Evolutionary conservation across 2,888 invertebrate species (phyloP).

Genomic region (Clepsis dumicolana): DNA sequence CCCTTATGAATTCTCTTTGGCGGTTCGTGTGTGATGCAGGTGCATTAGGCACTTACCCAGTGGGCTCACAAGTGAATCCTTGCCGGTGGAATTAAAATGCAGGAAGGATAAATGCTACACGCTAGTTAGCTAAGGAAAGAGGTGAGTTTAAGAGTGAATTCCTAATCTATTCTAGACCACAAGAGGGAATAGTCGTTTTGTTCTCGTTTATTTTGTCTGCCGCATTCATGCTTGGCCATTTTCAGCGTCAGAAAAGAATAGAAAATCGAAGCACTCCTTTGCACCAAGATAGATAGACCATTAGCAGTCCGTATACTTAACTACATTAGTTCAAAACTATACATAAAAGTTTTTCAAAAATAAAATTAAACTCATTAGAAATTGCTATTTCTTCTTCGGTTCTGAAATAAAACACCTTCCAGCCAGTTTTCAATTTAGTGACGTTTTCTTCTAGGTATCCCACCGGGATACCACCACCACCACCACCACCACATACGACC

Average conservation of each 20-base stretch:
- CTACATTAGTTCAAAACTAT: too few relatives aligned
- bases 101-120: slow-evolving; percentile 13
- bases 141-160: not conserved
- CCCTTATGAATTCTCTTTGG: slow-evolving; percentile 46
- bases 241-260: too few relatives aligned
- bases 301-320: too few relatives aligned
- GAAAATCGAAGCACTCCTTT: too few relatives aligned
- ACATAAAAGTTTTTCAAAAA: too few relatives aligned
- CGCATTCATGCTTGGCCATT: too few relatives aligned
- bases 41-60: slow-evolving; percentile 38
- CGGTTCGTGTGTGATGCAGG: slow-evolving; percentile 41
- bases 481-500: too few relatives aligned
- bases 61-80: slow-evolving; percentile 15
- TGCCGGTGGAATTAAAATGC: slow-evolving; percentile 10
- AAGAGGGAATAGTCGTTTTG: not conserved
- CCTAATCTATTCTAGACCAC: not conserved
- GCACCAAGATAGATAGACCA: too few relatives aligned
- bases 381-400: too few relatives aligned
- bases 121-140: not conserved
- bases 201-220: too few relatives aligned
- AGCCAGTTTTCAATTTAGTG: not conserved
- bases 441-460: not conserved
- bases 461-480: too few relatives aligned
- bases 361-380: too few relatives aligned
- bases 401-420: not conserved